Base-by-base conservation (phyloP, 2,797 vertebrate species). In the Spinibarbus caldwelli region DNA sequence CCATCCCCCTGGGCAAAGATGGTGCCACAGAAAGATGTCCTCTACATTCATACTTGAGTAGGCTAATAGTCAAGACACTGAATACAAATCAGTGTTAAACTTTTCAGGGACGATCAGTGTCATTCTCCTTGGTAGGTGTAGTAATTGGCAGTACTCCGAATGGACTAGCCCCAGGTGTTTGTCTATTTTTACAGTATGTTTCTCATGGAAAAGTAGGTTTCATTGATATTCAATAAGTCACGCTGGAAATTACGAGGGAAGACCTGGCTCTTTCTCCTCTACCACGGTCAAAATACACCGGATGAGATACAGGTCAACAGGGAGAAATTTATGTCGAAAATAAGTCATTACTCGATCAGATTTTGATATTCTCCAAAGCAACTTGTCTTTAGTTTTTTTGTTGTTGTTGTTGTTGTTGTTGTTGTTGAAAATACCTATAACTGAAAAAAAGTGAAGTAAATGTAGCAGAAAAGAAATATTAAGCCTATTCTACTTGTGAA, bases 161-260 rank as follows among this genome's bases (percentile, higher is more conserved):
- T 87, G 70, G 85, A 88, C 52, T 57, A 68, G 80, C 86, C 85
- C 38, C 36, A 62, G 64, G 81, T 64, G 71, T 83, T 86, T 66
- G 78, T 83, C 81, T 84, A 81, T 87, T 86, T 84, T 88, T 85
- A 85, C 82, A 62, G 71, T 82, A 84, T 17, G n/a, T 45, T 80
- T 86, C 72, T 64, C 76, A 49, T 26, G 11, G 57, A 88, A 86
- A 87, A 86, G 12, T 54, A 80, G 66, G 38, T 71, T 80, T 86
- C 80, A 87, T 80, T 89, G 86, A 88, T 86, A 88, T 89, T 86
- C 84, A 86, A 41, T 62, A 72, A 88, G 54, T 68, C 84, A 75
- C 45, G 26, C 62, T 64, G 85, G 78, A 77, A 83, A 75, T 87
- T 85, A 78, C 41, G 21, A 70, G 68, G 34, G 64, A 57, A 67